Evolutionary conservation across 2,113 vertebrate species (phyloP).

Genomic region (Pseudolaguvia tuberculata): DNA sequence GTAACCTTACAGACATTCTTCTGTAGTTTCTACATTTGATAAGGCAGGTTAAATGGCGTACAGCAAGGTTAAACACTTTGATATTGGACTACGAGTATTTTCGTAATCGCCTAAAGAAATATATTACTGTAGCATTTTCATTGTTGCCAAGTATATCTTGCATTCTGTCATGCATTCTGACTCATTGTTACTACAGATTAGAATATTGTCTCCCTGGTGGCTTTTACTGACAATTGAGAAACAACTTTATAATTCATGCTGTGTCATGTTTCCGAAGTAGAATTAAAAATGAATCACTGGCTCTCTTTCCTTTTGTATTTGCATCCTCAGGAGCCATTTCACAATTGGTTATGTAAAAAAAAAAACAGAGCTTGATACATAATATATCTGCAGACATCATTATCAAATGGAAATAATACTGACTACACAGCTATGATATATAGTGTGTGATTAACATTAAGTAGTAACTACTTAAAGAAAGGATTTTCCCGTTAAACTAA

Average conservation of each 20-base stretch:
- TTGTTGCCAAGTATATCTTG: neutral
- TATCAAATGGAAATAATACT: neutral
- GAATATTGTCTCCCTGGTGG: neutral
- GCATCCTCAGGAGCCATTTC: neutral
- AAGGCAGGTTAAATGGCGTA: neutral
- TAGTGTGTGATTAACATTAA: neutral
- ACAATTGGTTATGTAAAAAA: neutral
- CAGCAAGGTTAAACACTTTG: neutral
- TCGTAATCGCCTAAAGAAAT: neutral
- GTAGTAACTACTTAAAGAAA: neutral
- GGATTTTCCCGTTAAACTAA: neutral
- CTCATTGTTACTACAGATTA: neutral
- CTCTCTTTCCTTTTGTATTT: neutral
- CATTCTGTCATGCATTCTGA: neutral
- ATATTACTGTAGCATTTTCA: neutral
- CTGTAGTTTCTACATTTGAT: no score
- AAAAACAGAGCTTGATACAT: neutral
- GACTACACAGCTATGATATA: neutral
- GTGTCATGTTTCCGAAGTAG: constrained; percentile 6
- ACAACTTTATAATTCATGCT: neutral
- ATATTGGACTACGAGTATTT: neutral
- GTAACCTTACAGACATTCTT: neutral
- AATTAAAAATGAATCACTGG: constrained; percentile 39
- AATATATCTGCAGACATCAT: neutral
- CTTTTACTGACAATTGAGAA: neutral